Evolutionary conservation across 2,113 vertebrate species (phyloP).

Genomic region (Clinocottus analis): DNA sequence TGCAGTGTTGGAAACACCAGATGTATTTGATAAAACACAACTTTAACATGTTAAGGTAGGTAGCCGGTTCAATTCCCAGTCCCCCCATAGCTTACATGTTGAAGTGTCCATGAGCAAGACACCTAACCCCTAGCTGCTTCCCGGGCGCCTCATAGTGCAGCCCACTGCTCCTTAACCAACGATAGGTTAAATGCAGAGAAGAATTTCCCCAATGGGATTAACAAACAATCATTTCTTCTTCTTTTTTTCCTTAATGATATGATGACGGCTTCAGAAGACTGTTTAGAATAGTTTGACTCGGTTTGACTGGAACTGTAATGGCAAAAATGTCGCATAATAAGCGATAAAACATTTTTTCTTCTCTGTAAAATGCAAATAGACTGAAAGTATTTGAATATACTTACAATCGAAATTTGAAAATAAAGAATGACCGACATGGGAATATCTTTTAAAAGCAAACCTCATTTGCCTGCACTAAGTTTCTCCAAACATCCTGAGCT

Average conservation of each 20-base stretch:
- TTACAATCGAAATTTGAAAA: background rate
- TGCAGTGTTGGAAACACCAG: background rate
- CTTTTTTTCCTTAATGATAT: too few species aligned
- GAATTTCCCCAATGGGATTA: too few species aligned
- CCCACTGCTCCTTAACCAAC: too few species aligned
- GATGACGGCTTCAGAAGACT: background rate
- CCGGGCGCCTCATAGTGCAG: too few species aligned
- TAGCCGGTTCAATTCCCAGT: too few species aligned
- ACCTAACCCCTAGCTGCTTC: too few species aligned
- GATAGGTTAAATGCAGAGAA: too few species aligned
- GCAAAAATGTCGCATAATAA: background rate
- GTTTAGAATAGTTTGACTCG: too few species aligned
- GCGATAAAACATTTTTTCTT: background rate
- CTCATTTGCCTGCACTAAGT: background rate
- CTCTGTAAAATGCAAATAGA: background rate
- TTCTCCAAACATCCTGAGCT: background rate
- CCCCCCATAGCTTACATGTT: too few species aligned
- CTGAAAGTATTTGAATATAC: background rate
- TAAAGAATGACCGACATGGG: background rate
- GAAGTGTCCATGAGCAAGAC: too few species aligned
- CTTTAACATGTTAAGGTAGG: background rate
- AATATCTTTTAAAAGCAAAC: background rate
- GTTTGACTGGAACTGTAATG: conserved; percentile 4
- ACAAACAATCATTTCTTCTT: too few species aligned
- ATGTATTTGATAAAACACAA: background rate